A percentile compares a stretch with the other conserved stretches of the same genome.
Evolutionary conservation across 2,113 vertebrate genomes (phyloP).

Genomic region (Xyliphius kryptos): DNA sequence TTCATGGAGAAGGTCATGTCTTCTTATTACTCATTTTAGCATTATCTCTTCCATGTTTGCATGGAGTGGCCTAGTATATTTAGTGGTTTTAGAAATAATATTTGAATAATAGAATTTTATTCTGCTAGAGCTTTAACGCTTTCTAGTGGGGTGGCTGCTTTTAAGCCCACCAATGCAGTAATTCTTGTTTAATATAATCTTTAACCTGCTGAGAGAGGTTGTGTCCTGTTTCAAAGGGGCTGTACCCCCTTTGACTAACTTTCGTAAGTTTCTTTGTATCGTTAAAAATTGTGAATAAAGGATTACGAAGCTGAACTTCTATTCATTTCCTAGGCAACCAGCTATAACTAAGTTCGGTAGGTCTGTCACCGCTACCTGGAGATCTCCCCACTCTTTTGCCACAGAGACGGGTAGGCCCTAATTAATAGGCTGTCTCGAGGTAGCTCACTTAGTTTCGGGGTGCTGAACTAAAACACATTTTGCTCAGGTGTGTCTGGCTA

Average conservation of each 20-base stretch:
- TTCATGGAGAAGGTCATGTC: too few relatives aligned
- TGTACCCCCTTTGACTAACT: constrained; percentile 50
- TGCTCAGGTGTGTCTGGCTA: constrained; percentile 40
- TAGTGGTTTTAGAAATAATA: constrained; percentile 2
- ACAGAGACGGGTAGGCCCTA: constrained; percentile 50
- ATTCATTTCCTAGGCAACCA: too few relatives aligned
- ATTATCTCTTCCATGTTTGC: too few relatives aligned
- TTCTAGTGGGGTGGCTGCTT: constrained; percentile 48
- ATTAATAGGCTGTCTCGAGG: constrained; percentile 41
- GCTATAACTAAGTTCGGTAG: too few relatives aligned
- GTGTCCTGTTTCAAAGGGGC: constrained; percentile 45
- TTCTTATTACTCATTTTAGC: too few relatives aligned
- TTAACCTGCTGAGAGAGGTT: constrained; percentile 39
- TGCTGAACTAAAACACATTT: constrained; percentile 36
- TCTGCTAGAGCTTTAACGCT: constrained; percentile 46
- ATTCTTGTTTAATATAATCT: constrained; percentile 32
- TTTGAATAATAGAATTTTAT: not conserved
- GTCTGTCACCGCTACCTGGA: constrained; percentile 49
- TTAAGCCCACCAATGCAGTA: constrained; percentile 35
- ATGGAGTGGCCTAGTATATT: not conserved
- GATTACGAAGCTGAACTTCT: too few relatives aligned
- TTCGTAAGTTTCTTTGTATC: not conserved
- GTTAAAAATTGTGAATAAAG: not conserved
- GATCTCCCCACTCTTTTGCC: constrained; percentile 53
- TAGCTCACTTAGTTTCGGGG: constrained; percentile 51